Evolutionary conservation across 2,797 vertebrate species (phyloP).

Genomic region (Calcarius lapponicus): DNA sequence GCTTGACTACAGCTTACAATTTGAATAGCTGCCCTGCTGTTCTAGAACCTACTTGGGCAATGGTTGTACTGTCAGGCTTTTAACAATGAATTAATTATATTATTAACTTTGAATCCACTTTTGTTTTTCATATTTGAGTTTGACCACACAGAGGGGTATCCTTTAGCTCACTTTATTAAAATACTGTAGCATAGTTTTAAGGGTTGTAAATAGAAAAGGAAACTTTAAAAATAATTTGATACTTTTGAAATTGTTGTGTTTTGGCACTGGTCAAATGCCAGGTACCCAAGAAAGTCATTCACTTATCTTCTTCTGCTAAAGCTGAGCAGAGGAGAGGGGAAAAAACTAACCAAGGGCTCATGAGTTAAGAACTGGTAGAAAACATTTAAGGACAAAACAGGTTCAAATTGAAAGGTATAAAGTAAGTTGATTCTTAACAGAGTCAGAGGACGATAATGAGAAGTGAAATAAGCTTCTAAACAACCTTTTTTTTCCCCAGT

Average conservation of each 20-base stretch:
- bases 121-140: not conserved
- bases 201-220: not conserved
- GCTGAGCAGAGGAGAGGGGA: not conserved
- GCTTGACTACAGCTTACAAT: not conserved
- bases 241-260: not conserved
- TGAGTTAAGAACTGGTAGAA: not conserved
- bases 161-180: not conserved
- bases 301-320: not conserved
- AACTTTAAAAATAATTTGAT: not conserved
- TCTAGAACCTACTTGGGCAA: not conserved
- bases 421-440: not conserved
- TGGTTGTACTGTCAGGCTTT: not conserved
- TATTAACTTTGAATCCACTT: not conserved
- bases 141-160: not conserved
- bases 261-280: not conserved
- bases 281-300: accelerated
- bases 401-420: not conserved
- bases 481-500: not conserved
- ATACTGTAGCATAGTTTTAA: not conserved
- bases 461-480: not conserved
- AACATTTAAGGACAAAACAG: not conserved
- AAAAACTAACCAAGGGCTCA: not conserved
- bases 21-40: not conserved
- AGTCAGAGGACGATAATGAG: not conserved
- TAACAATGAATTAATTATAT: not conserved